phyloP scores from a whole-genome alignment of 1,140 invertebrate species.

The Leptinotarsa defecta region DNA sequence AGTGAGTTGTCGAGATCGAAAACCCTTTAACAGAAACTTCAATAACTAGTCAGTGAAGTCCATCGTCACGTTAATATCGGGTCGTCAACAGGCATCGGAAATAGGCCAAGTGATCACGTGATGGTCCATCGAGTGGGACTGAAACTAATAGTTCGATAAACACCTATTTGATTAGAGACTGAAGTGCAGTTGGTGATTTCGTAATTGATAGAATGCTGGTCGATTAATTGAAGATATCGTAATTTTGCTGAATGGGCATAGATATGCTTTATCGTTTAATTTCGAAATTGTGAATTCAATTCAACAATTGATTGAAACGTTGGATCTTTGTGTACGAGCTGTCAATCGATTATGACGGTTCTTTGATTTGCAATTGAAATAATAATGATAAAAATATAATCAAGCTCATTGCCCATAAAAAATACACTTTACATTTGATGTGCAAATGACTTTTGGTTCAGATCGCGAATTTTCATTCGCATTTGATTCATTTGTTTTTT shows the following conservation, averaged over 20 bases:
- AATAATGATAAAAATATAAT: too few species aligned
- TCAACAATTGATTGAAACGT: too few species aligned
- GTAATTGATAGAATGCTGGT: not conserved
- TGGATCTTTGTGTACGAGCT: not conserved
- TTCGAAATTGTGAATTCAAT: not conserved
- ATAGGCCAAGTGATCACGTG: not conserved
- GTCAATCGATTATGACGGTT: not conserved
- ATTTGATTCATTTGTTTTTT: too few species aligned
- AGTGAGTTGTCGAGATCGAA: not conserved
- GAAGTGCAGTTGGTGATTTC: not conserved
- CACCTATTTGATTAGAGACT: constrained; percentile 3
- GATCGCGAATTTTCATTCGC: too few species aligned
- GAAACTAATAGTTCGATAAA: constrained; percentile 5
- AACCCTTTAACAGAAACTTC: not conserved
- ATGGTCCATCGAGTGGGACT: not conserved
- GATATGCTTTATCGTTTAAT: not conserved
- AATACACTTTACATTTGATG: too few species aligned
- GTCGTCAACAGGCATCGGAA: not conserved
- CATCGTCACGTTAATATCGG: not conserved
- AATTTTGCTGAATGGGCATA: not conserved
- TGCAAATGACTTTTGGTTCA: too few species aligned
- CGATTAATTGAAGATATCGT: constrained; percentile 17
- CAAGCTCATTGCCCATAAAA: too few species aligned
- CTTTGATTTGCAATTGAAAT: not conserved
- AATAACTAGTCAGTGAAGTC: not conserved